A percentile compares a stretch with the other conserved stretches of the same genome.
phyloP scores from a whole-genome alignment of 2,888 invertebrate genomes.

The Idaea biselata region DNA sequence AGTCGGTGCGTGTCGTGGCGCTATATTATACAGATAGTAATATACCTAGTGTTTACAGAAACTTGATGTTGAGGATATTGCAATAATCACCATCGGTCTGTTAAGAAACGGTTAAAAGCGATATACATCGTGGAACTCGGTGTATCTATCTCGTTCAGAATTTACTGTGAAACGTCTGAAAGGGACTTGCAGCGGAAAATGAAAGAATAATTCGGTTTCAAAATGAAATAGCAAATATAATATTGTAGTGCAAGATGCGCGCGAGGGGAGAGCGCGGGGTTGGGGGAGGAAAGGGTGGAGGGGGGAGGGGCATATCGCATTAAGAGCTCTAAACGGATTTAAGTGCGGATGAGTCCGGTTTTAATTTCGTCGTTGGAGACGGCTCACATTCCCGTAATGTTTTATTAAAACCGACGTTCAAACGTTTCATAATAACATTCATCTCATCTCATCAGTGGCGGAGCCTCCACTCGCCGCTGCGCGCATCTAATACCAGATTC shows the following conservation, averaged over 20 bases:
- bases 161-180: slow-evolving; percentile 25
- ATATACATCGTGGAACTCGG: slow-evolving; percentile 13
- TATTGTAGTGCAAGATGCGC: slow-evolving; percentile 19
- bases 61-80: neutral
- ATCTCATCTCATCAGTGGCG: neutral
- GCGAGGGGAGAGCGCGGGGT: slow-evolving; percentile 8
- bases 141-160: slow-evolving; percentile 30
- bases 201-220: slow-evolving; percentile 38
- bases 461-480: too few relatives aligned
- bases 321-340: slow-evolving; percentile 42
- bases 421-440: slow-evolving; percentile 10
- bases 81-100: neutral
- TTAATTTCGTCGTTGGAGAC: slow-evolving; percentile 40
- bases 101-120: slow-evolving; percentile 14
- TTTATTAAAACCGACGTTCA: slow-evolving; percentile 11
- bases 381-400: slow-evolving; percentile 22
- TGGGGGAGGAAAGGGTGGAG: slow-evolving; percentile 9
- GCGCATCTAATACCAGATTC: too few relatives aligned
- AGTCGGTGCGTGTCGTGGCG: too few relatives aligned
- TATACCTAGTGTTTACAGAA: too few relatives aligned
- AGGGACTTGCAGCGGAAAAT: slow-evolving; percentile 34
- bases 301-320: slow-evolving; percentile 26
- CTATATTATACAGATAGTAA: too few relatives aligned
- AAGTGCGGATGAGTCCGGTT: slow-evolving; percentile 37
- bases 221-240: slow-evolving; percentile 44